phyloP scores from a whole-genome alignment of 2,113 vertebrate species.

The Bujurquina vittata region DNA sequence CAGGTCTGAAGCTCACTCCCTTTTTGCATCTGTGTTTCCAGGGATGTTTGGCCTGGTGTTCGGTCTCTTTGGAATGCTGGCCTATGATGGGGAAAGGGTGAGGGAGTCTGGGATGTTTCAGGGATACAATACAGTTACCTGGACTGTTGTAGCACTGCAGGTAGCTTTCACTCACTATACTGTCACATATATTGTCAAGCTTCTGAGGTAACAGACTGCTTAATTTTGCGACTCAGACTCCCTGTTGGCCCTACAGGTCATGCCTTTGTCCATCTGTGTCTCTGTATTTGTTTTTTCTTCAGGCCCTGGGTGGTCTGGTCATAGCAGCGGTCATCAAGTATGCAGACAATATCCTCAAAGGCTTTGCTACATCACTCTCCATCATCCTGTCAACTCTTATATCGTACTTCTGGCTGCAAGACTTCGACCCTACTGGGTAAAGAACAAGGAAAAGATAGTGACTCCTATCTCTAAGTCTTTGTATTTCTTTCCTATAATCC shows the following conservation, averaged over 20 bases:
- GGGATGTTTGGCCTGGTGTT: constrained; percentile 95
- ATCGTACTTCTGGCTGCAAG: constrained; percentile 97
- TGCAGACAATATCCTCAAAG: constrained; percentile 98
- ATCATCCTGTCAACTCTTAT: constrained; percentile 98
- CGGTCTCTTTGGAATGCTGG: constrained; percentile 90
- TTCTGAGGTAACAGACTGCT: constrained; percentile 2
- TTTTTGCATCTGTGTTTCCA: constrained; percentile 55
- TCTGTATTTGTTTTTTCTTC: constrained; percentile 74
- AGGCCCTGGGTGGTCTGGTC: constrained; percentile 97
- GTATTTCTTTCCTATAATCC: background rate
- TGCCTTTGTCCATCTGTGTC: constrained; percentile 63
- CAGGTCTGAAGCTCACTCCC: no score
- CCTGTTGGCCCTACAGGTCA: constrained; percentile 33
- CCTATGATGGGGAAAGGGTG: constrained; percentile 91
- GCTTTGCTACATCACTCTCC: constrained; percentile 96
- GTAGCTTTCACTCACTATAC: constrained; percentile 68
- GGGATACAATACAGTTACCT: constrained; percentile 94
- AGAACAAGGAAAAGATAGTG: background rate
- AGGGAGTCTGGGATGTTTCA: constrained; percentile 94
- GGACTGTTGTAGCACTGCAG: constrained; percentile 94
- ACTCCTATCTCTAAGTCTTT: background rate
- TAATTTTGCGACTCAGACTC: constrained; percentile 18
- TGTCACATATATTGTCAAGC: background rate
- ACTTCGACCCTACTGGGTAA: constrained; percentile 93
- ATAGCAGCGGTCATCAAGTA: constrained; percentile 99